A percentile compares a stretch with the other conserved stretches of the same genome.
phyloP scores from a whole-genome alignment of 2,797 vertebrate genomes.

The Notoglanidium macrostoma region DNA sequence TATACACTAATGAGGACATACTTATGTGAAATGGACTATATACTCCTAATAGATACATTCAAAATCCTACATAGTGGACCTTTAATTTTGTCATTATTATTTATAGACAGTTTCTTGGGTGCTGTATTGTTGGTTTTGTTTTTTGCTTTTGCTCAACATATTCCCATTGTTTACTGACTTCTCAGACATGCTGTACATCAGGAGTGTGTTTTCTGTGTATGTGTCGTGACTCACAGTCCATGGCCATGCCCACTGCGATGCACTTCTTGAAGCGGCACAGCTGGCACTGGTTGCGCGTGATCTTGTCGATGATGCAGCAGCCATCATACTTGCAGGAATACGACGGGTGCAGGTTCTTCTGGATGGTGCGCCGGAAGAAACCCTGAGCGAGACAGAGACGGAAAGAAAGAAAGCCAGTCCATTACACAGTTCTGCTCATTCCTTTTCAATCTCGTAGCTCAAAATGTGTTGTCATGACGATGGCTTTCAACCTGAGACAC shows the following conservation, averaged over 20 bases:
- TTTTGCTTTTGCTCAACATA: not conserved
- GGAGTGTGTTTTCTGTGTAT: constrained; percentile 9
- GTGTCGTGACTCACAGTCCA: constrained; percentile 86
- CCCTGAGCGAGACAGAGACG: constrained; percentile 73
- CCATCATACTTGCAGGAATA: constrained; percentile 98
- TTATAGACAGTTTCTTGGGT: too few relatives aligned
- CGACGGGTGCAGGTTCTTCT: constrained; percentile 95
- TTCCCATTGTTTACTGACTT: not conserved
- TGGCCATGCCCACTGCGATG: constrained; percentile 97
- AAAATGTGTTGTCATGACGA: not conserved
- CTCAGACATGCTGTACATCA: not conserved
- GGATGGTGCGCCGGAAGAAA: constrained; percentile 97
- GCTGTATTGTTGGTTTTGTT: too few relatives aligned
- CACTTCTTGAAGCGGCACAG: constrained; percentile 99
- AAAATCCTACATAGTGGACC: too few relatives aligned
- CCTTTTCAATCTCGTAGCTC: not conserved
- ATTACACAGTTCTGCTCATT: not conserved
- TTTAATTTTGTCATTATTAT: too few relatives aligned
- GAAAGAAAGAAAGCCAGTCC: constrained; percentile 8
- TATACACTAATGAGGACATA: too few relatives aligned
- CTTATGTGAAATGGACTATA: too few relatives aligned
- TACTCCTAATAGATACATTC: too few relatives aligned
- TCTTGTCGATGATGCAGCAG: constrained; percentile 98
- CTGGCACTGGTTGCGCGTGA: constrained; percentile 98
- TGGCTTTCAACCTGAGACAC: not conserved